Conservation (phyloP, 2,888 invertebrate species). For the Apeira syringaria region DNA sequence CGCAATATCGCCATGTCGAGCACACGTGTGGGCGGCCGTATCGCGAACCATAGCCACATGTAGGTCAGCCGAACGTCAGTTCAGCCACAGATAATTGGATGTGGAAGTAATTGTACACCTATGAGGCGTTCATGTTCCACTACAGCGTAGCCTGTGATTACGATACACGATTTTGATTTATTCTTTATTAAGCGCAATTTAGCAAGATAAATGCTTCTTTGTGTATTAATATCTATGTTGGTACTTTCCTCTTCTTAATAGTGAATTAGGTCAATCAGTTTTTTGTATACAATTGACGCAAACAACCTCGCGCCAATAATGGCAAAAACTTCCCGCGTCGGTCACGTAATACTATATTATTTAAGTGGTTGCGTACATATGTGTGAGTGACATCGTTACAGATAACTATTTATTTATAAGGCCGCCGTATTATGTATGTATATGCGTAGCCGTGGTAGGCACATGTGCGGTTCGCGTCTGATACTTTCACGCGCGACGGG, state of each 20-base stretch:
- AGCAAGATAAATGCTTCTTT: slow-evolving; percentile 56
- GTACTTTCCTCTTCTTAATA: slow-evolving; percentile 18
- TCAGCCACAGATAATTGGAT: slow-evolving; percentile 60
- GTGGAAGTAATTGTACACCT: slow-evolving; percentile 66
- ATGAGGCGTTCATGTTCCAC: slow-evolving; percentile 62
- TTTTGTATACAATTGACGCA: background rate
- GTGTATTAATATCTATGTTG: slow-evolving; percentile 22
- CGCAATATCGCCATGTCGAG: slow-evolving; percentile 63
- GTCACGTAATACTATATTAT: slow-evolving; percentile 22
- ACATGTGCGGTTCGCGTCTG: slow-evolving; percentile 63
- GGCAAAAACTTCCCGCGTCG: slow-evolving; percentile 21
- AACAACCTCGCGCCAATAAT: slow-evolving; percentile 11
- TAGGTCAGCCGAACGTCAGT: slow-evolving; percentile 66
- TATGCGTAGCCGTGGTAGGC: slow-evolving; percentile 38
- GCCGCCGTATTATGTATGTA: slow-evolving; percentile 36
- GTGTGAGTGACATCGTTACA: slow-evolving; percentile 26
- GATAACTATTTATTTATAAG: slow-evolving; percentile 30
- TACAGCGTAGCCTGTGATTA: slow-evolving; percentile 61
- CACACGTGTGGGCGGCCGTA: slow-evolving; percentile 60
- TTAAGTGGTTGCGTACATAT: slow-evolving; percentile 3
- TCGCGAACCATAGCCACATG: slow-evolving; percentile 63
- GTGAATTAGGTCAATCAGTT: slow-evolving; percentile 4
- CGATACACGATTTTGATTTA: slow-evolving; percentile 60
- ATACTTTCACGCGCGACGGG: slow-evolving; percentile 77
- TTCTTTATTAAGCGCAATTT: slow-evolving; percentile 67